A percentile compares a stretch with the other conserved stretches of the same genome.
phyloP scores from a whole-genome alignment of 1,140 invertebrate species.

The Drosophila lowei region DNA sequence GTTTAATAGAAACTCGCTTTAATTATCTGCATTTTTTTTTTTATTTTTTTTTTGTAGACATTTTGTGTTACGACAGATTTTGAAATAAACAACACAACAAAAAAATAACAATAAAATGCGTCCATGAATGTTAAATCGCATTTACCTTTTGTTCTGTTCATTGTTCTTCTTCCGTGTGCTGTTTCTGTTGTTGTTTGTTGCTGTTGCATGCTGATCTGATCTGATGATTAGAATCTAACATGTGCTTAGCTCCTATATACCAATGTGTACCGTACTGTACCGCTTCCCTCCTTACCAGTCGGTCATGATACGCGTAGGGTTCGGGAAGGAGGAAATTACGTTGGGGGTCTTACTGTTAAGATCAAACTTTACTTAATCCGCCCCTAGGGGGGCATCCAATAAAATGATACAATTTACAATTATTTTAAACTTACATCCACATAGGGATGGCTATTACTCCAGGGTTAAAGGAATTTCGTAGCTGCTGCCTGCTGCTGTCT shows the following conservation, averaged over 20 bases:
- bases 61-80: slow-evolving; percentile 36
- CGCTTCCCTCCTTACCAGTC: slow-evolving; percentile 50
- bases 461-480: no score
- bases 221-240: slow-evolving; percentile 42
- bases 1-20: slow-evolving; percentile 7
- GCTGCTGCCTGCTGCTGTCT: no score
- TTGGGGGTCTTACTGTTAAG: no score
- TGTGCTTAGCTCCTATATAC: slow-evolving; percentile 50
- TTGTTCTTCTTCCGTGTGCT: slow-evolving; percentile 4
- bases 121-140: slow-evolving; percentile 19
- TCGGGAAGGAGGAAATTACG: background rate
- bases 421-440: no score
- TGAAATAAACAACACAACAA: slow-evolving; percentile 11
- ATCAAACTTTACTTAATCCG: no score
- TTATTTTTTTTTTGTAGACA: slow-evolving; percentile 11
- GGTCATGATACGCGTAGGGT: slow-evolving; percentile 29
- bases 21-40: slow-evolving; percentile 27
- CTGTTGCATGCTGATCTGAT: background rate
- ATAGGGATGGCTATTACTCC: no score
- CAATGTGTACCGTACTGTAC: slow-evolving; percentile 35
- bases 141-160: slow-evolving; percentile 15
- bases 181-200: slow-evolving; percentile 20
- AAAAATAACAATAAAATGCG: slow-evolving; percentile 3
- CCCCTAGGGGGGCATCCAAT: no score
- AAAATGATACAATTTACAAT: no score